Conservation (phyloP, 2,113 vertebrate species). For the Heterotilapia buettikoferi region DNA sequence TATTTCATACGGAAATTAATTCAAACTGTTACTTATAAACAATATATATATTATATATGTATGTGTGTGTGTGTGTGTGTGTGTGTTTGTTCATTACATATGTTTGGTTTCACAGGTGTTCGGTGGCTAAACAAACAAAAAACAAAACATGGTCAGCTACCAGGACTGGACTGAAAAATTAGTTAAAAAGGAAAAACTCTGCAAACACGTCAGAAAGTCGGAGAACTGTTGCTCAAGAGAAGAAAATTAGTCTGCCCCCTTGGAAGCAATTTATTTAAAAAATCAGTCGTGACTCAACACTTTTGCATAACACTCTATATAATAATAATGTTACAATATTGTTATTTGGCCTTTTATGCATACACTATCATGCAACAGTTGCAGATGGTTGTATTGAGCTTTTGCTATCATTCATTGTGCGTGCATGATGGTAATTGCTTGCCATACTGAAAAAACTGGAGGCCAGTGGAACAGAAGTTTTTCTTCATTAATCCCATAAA, state of each 20-base stretch:
- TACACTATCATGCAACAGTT: neutral
- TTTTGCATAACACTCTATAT: neutral
- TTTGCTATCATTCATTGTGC: neutral
- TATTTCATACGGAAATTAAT: neutral
- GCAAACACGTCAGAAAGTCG: neutral
- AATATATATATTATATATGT: neutral
- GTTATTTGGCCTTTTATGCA: neutral
- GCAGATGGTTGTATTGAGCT: neutral
- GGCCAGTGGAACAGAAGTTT: neutral
- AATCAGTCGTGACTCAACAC: rapidly evolving
- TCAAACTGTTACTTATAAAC: neutral
- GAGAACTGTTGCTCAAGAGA: neutral
- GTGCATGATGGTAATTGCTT: neutral
- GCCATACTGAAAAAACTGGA: neutral
- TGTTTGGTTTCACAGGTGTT: neutral
- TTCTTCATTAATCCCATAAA: neutral
- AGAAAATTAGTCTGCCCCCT: neutral
- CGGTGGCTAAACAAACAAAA: neutral
- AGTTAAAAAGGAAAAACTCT: neutral
- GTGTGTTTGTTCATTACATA: neutral
- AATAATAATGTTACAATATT: neutral
- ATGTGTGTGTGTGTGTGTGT: too few relatives aligned
- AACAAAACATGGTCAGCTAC: neutral
- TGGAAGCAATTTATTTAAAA: neutral
- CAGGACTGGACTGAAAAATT: neutral